Percentiles rank a stretch among this genome's conserved stretches.
Evolutionary conservation across 2,888 invertebrate species (phyloP).

Genomic region (Scaptomyza caliginosa): DNA sequence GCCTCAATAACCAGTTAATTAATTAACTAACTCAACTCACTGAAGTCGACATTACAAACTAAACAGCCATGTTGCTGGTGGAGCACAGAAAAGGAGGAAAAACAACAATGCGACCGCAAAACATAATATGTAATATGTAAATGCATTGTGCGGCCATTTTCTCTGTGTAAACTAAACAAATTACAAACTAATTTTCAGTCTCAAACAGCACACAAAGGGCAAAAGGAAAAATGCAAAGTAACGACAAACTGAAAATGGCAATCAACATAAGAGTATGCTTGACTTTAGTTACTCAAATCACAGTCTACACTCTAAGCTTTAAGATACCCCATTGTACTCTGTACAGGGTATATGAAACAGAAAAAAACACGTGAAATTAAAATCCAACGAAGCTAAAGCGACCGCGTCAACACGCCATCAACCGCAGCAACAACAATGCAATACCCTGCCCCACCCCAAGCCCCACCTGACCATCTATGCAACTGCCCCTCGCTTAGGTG

Average conservation of each 20-base stretch:
- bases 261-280: no score
- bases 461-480: no score
- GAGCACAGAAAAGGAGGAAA: slow-evolving; percentile 17
- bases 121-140: slow-evolving; percentile 63
- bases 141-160: slow-evolving; percentile 58
- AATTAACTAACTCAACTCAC: slow-evolving; percentile 47
- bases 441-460: not conserved
- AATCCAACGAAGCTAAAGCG: slow-evolving; percentile 38
- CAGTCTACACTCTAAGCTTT: no score
- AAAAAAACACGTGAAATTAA: slow-evolving; percentile 19
- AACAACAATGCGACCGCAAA: slow-evolving; percentile 61
- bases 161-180: slow-evolving; percentile 66
- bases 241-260: not conserved
- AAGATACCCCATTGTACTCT: not conserved
- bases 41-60: slow-evolving; percentile 60
- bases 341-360: slow-evolving; percentile 4
- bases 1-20: slow-evolving; percentile 38
- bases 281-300: no score
- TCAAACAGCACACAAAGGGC: slow-evolving; percentile 20
- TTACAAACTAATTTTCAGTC: slow-evolving; percentile 65
- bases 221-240: not conserved
- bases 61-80: slow-evolving; percentile 24
- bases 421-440: slow-evolving; percentile 48
- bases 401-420: slow-evolving; percentile 67
- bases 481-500: slow-evolving; percentile 22